A percentile compares a stretch with the other conserved stretches of the same genome.
Evolutionary conservation across 2,113 vertebrate genomes (phyloP).

Genomic region (Campylomormyrus numenius): DNA sequence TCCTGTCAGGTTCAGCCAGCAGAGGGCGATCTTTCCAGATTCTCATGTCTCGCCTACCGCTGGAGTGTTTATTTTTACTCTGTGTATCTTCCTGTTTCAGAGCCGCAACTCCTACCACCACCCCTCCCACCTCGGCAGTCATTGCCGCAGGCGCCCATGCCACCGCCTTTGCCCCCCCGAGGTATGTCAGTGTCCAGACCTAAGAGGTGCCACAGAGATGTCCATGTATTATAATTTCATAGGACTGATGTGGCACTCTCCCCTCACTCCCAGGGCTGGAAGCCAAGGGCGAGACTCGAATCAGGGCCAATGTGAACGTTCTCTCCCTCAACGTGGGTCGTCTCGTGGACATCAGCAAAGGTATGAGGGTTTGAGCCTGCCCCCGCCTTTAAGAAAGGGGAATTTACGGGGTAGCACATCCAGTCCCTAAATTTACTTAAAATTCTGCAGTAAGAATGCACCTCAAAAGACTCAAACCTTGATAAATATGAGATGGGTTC

Average conservation of each 20-base stretch:
- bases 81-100: conserved; percentile 20
- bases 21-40: neutral
- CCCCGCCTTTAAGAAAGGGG: neutral
- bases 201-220: neutral
- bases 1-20: neutral
- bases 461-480: neutral
- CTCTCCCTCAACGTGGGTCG: conserved; percentile 47
- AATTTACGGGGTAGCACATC: neutral
- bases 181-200: neutral
- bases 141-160: conserved; percentile 30
- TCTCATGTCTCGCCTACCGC: neutral
- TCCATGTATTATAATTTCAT: neutral
- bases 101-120: conserved; percentile 32
- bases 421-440: neutral
- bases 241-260: neutral
- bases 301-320: conserved; percentile 55
- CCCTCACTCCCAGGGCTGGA: conserved; percentile 27
- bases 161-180: conserved; percentile 38
- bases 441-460: neutral
- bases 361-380: conserved; percentile 28
- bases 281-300: conserved; percentile 20
- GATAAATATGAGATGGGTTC: neutral
- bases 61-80: neutral
- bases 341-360: conserved; percentile 49
- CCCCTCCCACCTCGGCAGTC: conserved; percentile 51